Conservation (phyloP, 2,113 vertebrate genomes). For the Hystrix cristata region DNA sequence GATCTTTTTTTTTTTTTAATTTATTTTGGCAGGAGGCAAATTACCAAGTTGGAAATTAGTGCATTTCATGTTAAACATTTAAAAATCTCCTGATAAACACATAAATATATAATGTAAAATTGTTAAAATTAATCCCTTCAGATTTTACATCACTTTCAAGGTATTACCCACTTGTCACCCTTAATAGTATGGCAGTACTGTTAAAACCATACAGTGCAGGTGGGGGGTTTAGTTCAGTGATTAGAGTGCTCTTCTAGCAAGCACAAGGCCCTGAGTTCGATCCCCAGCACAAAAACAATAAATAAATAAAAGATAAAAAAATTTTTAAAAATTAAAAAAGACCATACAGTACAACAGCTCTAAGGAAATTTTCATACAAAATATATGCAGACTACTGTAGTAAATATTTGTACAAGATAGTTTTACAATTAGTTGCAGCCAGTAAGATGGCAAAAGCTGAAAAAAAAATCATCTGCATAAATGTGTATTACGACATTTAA, state of each 20-base stretch:
- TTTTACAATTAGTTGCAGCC: background rate
- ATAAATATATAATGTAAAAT: background rate
- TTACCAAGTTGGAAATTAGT: constrained; percentile 8
- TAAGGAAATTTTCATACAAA: background rate
- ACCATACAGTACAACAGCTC: background rate
- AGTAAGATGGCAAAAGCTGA: background rate
- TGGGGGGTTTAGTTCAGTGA: no score
- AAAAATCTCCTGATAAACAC: background rate
- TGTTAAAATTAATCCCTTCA: background rate
- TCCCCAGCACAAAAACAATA: no score
- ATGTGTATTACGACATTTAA: background rate
- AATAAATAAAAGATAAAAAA: no score
- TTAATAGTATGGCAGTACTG: background rate
- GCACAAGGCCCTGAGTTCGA: no score
- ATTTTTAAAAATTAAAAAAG: background rate
- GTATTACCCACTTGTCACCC: background rate
- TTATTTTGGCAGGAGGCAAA: background rate
- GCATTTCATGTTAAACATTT: background rate
- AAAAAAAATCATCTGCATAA: background rate
- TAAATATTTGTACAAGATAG: background rate
- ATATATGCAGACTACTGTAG: background rate
- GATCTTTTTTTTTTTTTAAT: background rate
- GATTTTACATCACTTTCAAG: background rate
- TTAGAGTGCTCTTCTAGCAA: no score
- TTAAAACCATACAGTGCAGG: background rate